Percentiles rank a stretch among this genome's conserved stretches.
Conservation (phyloP, 2,113 vertebrate genomes). For the Equus quagga region DNA sequence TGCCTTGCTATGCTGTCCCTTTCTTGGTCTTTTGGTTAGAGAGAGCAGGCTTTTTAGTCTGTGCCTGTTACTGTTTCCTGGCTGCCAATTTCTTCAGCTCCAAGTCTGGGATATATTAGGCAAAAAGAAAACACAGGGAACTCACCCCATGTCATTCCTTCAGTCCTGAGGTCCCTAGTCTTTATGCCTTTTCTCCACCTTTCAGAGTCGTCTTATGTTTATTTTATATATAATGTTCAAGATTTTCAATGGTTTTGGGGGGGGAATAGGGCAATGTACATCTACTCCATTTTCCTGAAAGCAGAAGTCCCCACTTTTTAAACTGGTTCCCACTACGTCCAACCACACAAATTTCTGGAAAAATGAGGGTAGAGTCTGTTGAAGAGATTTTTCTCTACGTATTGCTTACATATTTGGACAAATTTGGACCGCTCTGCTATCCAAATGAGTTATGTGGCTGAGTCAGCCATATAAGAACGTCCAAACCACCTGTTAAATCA, state of each 20-base stretch:
- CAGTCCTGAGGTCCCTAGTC: constrained; percentile 63
- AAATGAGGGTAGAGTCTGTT: constrained; percentile 49
- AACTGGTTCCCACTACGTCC: constrained; percentile 56
- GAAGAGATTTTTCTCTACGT: constrained; percentile 56
- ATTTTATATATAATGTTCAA: constrained; percentile 63
- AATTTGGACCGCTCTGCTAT: neutral
- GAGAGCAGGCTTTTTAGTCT: neutral
- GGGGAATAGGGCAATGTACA: constrained; percentile 54
- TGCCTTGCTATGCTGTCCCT: neutral
- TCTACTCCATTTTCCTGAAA: constrained; percentile 73
- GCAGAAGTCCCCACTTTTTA: constrained; percentile 68
- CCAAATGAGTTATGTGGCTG: neutral
- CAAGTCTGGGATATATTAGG: constrained; percentile 3
- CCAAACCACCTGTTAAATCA: constrained; percentile 40
- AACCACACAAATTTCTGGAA: constrained; percentile 67
- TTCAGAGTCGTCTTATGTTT: constrained; percentile 66
- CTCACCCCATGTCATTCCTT: constrained; percentile 46
- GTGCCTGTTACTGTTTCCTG: neutral
- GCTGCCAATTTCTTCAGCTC: constrained; percentile 31
- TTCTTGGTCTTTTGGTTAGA: neutral
- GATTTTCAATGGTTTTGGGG: constrained; percentile 62
- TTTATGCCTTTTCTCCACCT: constrained; percentile 66
- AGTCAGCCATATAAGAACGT: constrained; percentile 7
- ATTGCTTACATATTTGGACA: constrained; percentile 53
- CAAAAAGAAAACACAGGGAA: constrained; percentile 68